Base-by-base conservation (phyloP, 1,140 invertebrate genomes). In the Lepidostoma basale region DNA sequence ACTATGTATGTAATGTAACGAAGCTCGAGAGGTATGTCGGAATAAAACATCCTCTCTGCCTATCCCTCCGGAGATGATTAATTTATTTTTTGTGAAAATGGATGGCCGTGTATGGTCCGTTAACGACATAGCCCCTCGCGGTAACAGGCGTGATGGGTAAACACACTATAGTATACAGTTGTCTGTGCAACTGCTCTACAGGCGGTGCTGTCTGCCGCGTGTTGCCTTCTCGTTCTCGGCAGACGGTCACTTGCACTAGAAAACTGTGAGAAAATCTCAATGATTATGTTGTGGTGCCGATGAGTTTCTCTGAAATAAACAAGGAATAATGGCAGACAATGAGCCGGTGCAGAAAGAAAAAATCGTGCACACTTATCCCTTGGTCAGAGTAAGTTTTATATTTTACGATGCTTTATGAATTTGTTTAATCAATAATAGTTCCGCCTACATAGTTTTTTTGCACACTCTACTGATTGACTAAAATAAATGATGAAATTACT, bases 301-400 rank as follows among this genome's bases (percentile, higher is more conserved):
- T 58, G 33, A 33, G 2, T 36, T 44, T 26, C n/a, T 42, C 10
- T 56, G 5, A 49, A 42, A 30, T 44, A 10, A n/a, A n/a, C n/a
- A n/a, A n/a, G n/a, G n/a, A n/a, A 76, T 22, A 58, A 83, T 82
- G 81, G 83, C 76, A 45, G 83, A 84, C 44, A 80, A 83, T 69
- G 82, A 78, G 69, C 81, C 79, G 39, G 83, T 83, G 64, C 82
- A 81, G 64, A 80, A 81, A 9, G 89, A 90, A 75, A 90, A 90
- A 84, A 85, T 90, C 39, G 80, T 90, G 25, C 89, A 92, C 74
- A 88, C 88, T 1, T 91, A 92, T 84, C 89, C 91, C 3, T 75
- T 92, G 47, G 86, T 91, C 54, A 85, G 89, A 84, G 90, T 91
- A 81, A 79, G 75, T 75, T 52, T n/a, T 22, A 47, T 30, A n/a